Evolutionary conservation across 30 jellyfish, hydroid and myxozoan species (phyloP).

Genomic region (Chrysaora quinquecirrha): DNA sequence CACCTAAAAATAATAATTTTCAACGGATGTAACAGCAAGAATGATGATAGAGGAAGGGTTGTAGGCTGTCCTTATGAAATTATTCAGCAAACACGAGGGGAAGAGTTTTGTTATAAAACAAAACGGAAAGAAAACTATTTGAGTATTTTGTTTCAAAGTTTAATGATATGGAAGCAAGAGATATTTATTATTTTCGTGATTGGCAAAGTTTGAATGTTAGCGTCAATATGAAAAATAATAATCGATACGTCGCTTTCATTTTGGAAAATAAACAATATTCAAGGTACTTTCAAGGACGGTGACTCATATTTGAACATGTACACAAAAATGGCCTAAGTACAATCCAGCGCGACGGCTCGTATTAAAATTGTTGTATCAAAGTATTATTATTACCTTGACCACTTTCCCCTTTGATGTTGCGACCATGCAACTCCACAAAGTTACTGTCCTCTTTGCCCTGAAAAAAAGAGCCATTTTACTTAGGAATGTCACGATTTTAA

Average conservation of each 20-base stretch:
- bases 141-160: no score
- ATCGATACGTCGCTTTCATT: no score
- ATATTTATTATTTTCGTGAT: no score
- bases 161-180: no score
- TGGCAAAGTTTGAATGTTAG: no score
- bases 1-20: conserved; percentile 61
- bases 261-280: not conserved
- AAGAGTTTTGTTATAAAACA: no score
- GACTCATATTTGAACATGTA: no score
- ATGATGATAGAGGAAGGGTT: not conserved
- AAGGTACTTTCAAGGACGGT: not conserved
- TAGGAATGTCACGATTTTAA: not conserved
- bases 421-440: conserved; percentile 70
- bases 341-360: not conserved
- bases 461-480: conserved; percentile 8
- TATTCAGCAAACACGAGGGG: no score
- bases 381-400: conserved; percentile 45
- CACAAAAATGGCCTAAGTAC: not conserved
- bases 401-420: conserved; percentile 79
- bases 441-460: conserved; percentile 73
- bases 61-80: no score
- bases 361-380: not conserved
- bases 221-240: no score
- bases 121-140: no score
- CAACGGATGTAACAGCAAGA: not conserved